Percentiles rank a stretch among this genome's conserved stretches.
Conservation (phyloP, 2,113 vertebrate species). For the Lathamus discolor region DNA sequence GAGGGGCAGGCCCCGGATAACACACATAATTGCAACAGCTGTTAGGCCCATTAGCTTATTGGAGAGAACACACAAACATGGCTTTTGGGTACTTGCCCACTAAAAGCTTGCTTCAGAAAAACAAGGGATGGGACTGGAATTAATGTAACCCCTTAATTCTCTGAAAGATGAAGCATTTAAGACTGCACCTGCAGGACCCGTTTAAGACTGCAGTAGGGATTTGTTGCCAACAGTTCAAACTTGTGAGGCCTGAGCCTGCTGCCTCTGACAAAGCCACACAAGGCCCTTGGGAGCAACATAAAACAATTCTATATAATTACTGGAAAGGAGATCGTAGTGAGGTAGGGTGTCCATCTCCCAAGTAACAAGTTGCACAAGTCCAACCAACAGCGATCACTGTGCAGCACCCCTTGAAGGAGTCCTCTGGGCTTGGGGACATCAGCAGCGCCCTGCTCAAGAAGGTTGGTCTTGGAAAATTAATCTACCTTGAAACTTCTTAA, state of each 20-base stretch:
- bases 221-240: neutral
- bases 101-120: neutral
- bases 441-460: conserved; percentile 36
- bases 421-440: neutral
- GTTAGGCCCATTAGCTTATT: neutral
- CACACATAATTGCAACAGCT: neutral
- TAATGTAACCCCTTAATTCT: too few relatives aligned
- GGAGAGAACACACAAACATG: neutral
- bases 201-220: neutral
- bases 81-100: neutral
- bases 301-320: too few relatives aligned
- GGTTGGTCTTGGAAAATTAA: neutral
- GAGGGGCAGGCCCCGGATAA: neutral
- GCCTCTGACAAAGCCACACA: too few relatives aligned
- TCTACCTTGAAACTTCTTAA: neutral
- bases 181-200: neutral
- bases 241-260: too few relatives aligned
- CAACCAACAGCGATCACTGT: conserved; percentile 51
- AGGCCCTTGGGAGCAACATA: too few relatives aligned
- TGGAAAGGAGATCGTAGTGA: too few relatives aligned
- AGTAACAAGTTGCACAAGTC: neutral
- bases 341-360: too few relatives aligned
- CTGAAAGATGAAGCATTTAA: too few relatives aligned
- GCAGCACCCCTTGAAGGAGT: conserved; percentile 38
- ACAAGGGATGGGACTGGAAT: neutral